phyloP scores from a whole-genome alignment of 2,888 invertebrate genomes.

The Eupithecia vulgata region DNA sequence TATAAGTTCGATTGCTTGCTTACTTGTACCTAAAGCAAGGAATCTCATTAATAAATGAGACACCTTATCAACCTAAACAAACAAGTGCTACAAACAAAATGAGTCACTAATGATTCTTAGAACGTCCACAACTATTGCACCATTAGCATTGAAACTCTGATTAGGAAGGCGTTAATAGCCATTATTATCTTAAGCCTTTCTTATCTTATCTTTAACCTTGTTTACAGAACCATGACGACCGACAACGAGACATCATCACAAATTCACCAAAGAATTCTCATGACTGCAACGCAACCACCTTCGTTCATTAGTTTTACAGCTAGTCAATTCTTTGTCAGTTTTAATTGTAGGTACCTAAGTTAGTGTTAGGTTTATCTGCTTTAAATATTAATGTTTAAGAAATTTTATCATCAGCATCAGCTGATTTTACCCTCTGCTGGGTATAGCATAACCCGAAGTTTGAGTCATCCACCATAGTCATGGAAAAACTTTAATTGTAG shows the following conservation, averaged over 20 bases:
- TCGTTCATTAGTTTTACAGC: conserved; percentile 28
- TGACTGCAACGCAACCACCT: conserved; percentile 48
- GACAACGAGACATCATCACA: conserved; percentile 38
- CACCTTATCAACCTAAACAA: neutral
- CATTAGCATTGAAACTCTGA: conserved; percentile 1
- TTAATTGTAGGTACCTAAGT: neutral
- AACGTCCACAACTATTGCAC: neutral
- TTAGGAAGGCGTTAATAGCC: conserved; percentile 1
- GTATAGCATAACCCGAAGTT: neutral
- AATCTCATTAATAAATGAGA: too few species aligned
- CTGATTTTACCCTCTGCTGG: neutral
- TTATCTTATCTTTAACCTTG: conserved; percentile 39
- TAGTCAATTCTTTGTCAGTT: conserved; percentile 31
- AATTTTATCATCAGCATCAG: neutral
- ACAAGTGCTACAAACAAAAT: neutral
- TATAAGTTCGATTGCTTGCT: neutral
- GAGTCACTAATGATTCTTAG: neutral
- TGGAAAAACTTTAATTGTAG: neutral
- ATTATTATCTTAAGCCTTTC: conserved; percentile 18
- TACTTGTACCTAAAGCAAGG: neutral
- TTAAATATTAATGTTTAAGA: conserved; percentile 2
- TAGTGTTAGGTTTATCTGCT: neutral
- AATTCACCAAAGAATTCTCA: conserved; percentile 66
- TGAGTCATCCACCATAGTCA: neutral
- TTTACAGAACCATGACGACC: conserved; percentile 54